These are phyloP conservation scores for Heliornis fulica DNA, from an alignment of 2,113 vertebrate species.

Conservation along the genomic window DNA sequence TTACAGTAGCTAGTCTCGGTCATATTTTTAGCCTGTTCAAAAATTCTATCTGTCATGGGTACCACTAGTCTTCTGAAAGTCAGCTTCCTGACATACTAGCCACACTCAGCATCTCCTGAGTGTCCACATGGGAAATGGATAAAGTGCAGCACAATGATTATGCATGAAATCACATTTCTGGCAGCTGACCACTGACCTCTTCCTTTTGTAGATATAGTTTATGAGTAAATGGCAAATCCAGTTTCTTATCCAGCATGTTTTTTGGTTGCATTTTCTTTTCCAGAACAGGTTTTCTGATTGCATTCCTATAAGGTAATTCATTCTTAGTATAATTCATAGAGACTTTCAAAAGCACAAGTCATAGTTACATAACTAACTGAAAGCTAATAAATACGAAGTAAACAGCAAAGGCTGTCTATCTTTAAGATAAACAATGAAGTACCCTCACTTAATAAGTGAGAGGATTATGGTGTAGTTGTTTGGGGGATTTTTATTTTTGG, in stretches of 20 bases:
- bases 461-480: not conserved
- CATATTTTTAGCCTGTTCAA: not conserved
- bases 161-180: not conserved
- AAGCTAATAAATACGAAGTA: not conserved
- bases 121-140: not conserved
- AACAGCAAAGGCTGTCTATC: not conserved
- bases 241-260: not conserved
- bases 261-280: not conserved
- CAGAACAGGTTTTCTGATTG: not conserved
- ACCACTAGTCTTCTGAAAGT: not conserved
- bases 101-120: fast-evolving
- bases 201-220: not conserved
- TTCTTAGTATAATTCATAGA: not conserved
- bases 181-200: fast-evolving
- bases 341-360: not conserved
- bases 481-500: not conserved
- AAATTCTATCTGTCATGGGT: not conserved
- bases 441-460: fast-evolving
- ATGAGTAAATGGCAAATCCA: not conserved
- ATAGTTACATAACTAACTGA: not conserved
- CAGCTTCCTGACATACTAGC: not conserved
- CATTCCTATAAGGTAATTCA: not conserved
- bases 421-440: not conserved
- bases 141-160: fast-evolving
- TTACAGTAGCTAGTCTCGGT: not conserved